Conservation (phyloP, 2,113 vertebrate genomes). For the Gambusia holbrooki region DNA sequence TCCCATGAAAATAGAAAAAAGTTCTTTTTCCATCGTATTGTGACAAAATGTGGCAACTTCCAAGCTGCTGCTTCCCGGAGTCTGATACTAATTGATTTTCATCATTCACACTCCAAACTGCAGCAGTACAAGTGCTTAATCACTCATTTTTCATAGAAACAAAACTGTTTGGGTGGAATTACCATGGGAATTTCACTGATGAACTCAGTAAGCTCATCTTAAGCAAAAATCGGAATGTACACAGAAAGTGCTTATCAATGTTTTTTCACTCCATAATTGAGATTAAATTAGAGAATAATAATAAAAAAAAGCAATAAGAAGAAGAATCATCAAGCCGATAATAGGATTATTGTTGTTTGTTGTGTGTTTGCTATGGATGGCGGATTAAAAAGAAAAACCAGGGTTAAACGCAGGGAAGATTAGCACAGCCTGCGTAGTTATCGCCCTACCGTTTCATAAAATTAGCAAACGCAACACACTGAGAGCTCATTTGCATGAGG, state of each 20-base stretch:
- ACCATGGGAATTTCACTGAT: slow-evolving; percentile 46
- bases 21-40: background rate
- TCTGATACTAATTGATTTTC: slow-evolving; percentile 60
- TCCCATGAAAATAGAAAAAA: background rate
- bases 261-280: slow-evolving; percentile 61
- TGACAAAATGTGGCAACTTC: background rate
- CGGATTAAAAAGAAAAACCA: slow-evolving; percentile 78
- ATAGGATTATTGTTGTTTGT: slow-evolving; percentile 82
- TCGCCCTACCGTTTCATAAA: slow-evolving; percentile 75
- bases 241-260: slow-evolving; percentile 45
- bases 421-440: slow-evolving; percentile 76
- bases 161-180: slow-evolving; percentile 54
- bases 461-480: slow-evolving; percentile 80
- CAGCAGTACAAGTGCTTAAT: slow-evolving; percentile 45
- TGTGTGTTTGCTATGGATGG: slow-evolving; percentile 80
- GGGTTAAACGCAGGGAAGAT: slow-evolving; percentile 79
- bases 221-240: slow-evolving; percentile 43
- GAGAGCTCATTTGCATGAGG: slow-evolving; percentile 82
- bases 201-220: slow-evolving; percentile 41
- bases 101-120: slow-evolving; percentile 35
- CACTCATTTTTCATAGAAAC: slow-evolving; percentile 33
- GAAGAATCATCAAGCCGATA: slow-evolving; percentile 72
- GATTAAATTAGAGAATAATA: slow-evolving; percentile 64
- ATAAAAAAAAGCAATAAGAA: slow-evolving; percentile 55
- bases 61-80: slow-evolving; percentile 17